Conservation (phyloP, 2,888 invertebrate species). For the Temnothorax ravouxi region DNA sequence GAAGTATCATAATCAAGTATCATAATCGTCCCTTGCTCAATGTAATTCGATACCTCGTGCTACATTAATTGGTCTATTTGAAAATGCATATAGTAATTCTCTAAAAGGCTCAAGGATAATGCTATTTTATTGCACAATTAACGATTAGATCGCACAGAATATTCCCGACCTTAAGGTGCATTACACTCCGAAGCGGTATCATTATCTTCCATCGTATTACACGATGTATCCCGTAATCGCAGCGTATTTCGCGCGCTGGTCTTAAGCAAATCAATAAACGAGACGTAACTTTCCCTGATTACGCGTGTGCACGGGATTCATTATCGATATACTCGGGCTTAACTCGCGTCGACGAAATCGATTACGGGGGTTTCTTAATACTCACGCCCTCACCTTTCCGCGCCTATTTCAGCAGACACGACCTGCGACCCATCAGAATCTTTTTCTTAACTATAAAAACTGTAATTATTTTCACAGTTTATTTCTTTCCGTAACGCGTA, state of each 20-base stretch:
- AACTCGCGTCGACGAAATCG: neutral
- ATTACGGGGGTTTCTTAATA: constrained; percentile 13
- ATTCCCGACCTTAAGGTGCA: neutral
- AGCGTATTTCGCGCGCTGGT: neutral
- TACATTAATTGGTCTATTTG: constrained; percentile 3
- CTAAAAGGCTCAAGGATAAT: neutral
- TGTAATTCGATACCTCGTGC: constrained; percentile 11
- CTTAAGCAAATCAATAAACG: constrained; percentile 44
- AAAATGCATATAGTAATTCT: neutral
- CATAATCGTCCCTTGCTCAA: neutral
- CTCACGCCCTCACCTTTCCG: constrained; percentile 3
- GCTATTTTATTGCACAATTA: constrained; percentile 8
- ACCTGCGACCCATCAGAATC: neutral
- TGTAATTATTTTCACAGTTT: neutral
- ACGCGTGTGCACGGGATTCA: neutral
- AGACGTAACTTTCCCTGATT: constrained; percentile 28
- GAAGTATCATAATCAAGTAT: neutral
- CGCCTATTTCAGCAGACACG: neutral
- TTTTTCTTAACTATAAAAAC: neutral
- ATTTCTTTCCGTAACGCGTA: neutral
- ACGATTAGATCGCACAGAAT: constrained; percentile 20
- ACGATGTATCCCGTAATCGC: constrained; percentile 1
- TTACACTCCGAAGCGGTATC: neutral
- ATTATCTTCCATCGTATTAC: constrained; percentile 11
- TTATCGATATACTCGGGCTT: constrained; percentile 24